Evolutionary conservation across 1,140 invertebrate genomes (phyloP), one percentile per base, ranked within the genome.

Genomic region (Drosophila murphyi): DNA sequence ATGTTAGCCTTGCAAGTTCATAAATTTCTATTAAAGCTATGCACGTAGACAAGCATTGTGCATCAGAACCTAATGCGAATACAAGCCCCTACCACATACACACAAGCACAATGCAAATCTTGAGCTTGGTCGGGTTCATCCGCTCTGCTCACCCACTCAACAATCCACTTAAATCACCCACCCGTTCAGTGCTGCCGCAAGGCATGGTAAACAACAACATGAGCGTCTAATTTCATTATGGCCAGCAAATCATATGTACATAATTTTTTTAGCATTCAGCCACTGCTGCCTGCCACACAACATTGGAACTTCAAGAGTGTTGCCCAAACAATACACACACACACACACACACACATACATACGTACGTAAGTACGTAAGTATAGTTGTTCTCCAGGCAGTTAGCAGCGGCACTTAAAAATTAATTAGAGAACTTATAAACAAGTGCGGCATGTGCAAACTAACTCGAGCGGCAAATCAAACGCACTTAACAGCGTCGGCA

Each of bases 371-470:
- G 60, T 47, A 43, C 20, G 20, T 20, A 20, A 20, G 20, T 43
- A 59, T 72, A 37, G 62, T 61, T 88, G 83, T 87, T 71, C 83
- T 82, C 67, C 76, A 82, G 83, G 80, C 83, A 88, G 83, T 83
- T 87, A 83, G 83, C 83, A 80, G 70, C 69, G 73, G 83, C 83
- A 88, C 83, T 88, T 88, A 88, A 88, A 88, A 88, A 88, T 89
- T 88, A 88, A 88, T 88, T 88, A 88, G 83, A 88, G 83, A 88
- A 88, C 83, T 88, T 88, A 88, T 88, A 88, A 88, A 88, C 83
- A 88, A 88, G 83, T 83, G 85, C 83, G 75, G 83, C 83, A 88
- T 88, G 83, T 88, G 83, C 80, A 83, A 88, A 83, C 85, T 88
- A 88, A 89, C 85, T 88, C 80, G 80, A 88, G 83, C 83, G 83